These are phyloP conservation scores for Epinephelus cyanopodus DNA, from an alignment of 2,113 vertebrate genomes.

Conservation along the genomic window DNA sequence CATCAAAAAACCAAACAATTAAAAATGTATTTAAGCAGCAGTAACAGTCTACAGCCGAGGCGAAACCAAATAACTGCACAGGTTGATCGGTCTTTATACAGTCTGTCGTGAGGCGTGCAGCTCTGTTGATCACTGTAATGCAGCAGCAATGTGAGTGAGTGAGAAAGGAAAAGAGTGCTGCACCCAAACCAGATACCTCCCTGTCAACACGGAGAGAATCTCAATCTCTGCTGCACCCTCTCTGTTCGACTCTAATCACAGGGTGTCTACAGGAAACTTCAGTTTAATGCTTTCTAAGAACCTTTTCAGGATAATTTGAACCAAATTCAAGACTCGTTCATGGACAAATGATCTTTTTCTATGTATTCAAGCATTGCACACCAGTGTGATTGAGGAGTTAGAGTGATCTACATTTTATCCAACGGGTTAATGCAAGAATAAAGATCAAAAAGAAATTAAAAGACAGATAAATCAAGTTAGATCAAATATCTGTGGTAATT, in stretches of 20 bases:
- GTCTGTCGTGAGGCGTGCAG: not conserved
- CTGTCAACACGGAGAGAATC: not conserved
- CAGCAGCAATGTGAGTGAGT: not conserved
- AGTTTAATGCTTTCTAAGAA: too few species aligned
- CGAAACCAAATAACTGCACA: conserved; percentile 7
- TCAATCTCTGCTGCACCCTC: not conserved
- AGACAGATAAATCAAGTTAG: too few species aligned
- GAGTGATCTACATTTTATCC: too few species aligned
- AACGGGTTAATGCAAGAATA: too few species aligned
- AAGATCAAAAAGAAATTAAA: too few species aligned
- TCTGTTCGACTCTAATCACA: not conserved
- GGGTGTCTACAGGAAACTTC: too few species aligned
- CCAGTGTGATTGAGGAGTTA: too few species aligned
- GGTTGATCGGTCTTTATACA: conserved; percentile 16
- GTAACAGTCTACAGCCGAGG: not conserved
- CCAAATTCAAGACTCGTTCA: too few species aligned
- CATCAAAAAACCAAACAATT: conserved; percentile 10
- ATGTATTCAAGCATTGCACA: too few species aligned
- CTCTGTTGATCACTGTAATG: conserved; percentile 1
- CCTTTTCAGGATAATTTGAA: too few species aligned
- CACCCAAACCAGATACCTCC: not conserved
- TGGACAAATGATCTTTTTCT: too few species aligned
- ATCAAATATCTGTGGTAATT: too few species aligned
- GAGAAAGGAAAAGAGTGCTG: not conserved
- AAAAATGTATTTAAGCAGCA: not conserved